phyloP scores from a whole-genome alignment of 2,797 vertebrate species.

The Myiotriccus ornatus region DNA sequence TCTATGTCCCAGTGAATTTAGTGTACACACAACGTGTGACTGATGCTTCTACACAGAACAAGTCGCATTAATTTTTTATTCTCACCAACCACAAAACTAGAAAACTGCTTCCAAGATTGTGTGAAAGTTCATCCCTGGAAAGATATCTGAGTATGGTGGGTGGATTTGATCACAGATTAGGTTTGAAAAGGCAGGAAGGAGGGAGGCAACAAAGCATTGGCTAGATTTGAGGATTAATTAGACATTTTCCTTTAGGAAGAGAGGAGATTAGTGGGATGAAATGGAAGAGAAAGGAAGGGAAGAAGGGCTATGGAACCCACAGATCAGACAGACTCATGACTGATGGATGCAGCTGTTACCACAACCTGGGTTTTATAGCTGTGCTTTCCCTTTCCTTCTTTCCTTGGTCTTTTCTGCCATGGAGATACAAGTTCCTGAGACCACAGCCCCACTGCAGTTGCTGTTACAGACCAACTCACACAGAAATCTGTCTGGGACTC shows the following conservation, averaged over 20 bases:
- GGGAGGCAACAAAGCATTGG: not conserved
- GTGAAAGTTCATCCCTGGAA: slow-evolving; percentile 36
- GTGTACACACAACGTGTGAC: not conserved
- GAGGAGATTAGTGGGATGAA: not conserved
- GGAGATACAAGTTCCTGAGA: fast-evolving
- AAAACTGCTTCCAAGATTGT: slow-evolving; percentile 8
- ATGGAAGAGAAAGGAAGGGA: not conserved
- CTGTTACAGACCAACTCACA: not conserved
- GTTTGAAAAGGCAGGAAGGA: not conserved
- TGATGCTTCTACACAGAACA: not conserved
- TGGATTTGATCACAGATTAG: not conserved
- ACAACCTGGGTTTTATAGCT: not conserved
- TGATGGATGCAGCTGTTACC: not conserved
- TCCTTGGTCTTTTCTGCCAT: not conserved
- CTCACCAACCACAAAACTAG: not conserved
- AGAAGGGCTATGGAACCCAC: not conserved
- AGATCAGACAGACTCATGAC: not conserved
- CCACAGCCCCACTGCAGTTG: not conserved
- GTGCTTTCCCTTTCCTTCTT: not conserved
- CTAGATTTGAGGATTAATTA: not conserved
- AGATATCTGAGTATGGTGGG: slow-evolving; percentile 32
- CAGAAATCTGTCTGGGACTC: not conserved
- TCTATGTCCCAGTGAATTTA: slow-evolving; percentile 32
- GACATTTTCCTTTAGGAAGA: not conserved
- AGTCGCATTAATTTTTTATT: slow-evolving; percentile 18